These are phyloP conservation scores for Eristalis arbustorum DNA, from an alignment of 2,888 invertebrate genomes.

Conservation along the genomic window DNA sequence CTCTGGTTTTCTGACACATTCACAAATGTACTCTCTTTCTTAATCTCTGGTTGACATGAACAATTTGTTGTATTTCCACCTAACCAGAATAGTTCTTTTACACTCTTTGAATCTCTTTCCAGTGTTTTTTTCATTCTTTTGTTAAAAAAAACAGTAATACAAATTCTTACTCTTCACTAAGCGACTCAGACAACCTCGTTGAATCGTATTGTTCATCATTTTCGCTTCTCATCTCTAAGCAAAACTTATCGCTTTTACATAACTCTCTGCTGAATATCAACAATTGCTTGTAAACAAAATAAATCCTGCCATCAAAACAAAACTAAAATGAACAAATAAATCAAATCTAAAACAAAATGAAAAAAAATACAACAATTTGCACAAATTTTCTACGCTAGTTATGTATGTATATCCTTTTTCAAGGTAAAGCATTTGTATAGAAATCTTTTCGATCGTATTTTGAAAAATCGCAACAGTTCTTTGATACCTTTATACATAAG, in stretches of 20 bases:
- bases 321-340: neutral
- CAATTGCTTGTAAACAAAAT: neutral
- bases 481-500: slow-evolving; percentile 8
- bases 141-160: too few species aligned
- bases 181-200: neutral
- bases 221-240: neutral
- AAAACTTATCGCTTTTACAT: neutral
- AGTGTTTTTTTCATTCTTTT: too few species aligned
- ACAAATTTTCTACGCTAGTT: slow-evolving; percentile 53
- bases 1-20: too few species aligned
- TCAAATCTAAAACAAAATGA: neutral
- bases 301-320: slow-evolving; percentile 35
- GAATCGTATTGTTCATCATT: neutral
- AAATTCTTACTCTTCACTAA: neutral
- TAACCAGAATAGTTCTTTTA: too few species aligned
- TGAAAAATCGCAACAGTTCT: neutral
- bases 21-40: too few species aligned
- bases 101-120: too few species aligned
- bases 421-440: neutral
- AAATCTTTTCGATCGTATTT: neutral
- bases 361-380: slow-evolving; percentile 29
- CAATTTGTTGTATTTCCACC: too few species aligned
- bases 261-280: neutral
- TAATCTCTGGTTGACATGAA: too few species aligned
- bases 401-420: neutral